Evolutionary conservation across 92 coral and sea anemone species (phyloP), one percentile per base, ranked within the genome.

Genomic region (Paragorgia papillata): DNA sequence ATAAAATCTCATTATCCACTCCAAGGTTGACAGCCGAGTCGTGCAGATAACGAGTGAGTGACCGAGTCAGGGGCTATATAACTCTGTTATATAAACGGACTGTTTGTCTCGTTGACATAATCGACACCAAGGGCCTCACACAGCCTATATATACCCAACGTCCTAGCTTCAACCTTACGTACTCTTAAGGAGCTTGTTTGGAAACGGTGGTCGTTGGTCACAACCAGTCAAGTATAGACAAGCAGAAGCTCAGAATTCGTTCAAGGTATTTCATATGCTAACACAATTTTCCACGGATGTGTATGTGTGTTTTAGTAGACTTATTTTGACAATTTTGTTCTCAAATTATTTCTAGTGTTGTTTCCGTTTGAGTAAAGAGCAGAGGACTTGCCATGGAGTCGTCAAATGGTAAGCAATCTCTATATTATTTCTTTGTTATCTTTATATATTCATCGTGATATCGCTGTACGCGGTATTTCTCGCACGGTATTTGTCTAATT

Each of bases 1-100:
- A 71, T 71, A 71, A 71, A 68, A 71, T 49, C 78, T 26, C 57
- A 71, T 71, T 71, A 71, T 31, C 63, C 63, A 53, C 78, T 71
- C 54, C 48, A 71, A 12, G 35, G 25, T 12, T 71, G 78, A 53
- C 78, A 71, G 43, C 27, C 62, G 50, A 48, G 19, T 22, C 29
- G 64, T 33, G 69, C 44, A 56, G 62, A 56, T 56, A 56, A 56
- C 62, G 31, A 56, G 31, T 2, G 7, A 22, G 13, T 3, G 22
- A 14, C 30, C 29, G 33, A 46, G 2, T 2, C n/a, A 2, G n/a
- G 15, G 53, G 53, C 2, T 2, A 46, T 2, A 15, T 28, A 14
- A 17, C 62, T 56, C 62, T 13, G 62, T 56, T 56, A 56, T 56
- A 56, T 56, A 56, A 56, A 56, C 30, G 30, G 30, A 8, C 2